A percentile compares a stretch with the other conserved stretches of the same genome.
Conservation (phyloP, 2,888 invertebrate genomes). For the Chrysopilus asiliformis region DNA sequence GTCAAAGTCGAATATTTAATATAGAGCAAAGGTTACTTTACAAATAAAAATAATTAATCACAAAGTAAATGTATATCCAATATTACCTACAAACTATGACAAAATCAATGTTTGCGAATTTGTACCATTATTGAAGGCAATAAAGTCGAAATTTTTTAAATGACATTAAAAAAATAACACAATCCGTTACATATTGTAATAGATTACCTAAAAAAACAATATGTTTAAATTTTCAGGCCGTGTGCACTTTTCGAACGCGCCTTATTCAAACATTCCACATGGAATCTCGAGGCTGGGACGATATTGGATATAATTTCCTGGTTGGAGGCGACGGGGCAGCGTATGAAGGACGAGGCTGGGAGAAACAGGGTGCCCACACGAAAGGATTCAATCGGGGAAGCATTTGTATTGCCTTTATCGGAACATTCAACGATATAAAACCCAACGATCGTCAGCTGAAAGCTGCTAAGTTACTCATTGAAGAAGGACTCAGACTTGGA, state of each 20-base stretch:
- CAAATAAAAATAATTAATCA: too few relatives aligned
- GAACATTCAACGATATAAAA: constrained; percentile 46
- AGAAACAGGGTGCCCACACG: constrained; percentile 55
- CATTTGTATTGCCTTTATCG: constrained; percentile 59
- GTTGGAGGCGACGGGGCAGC: constrained; percentile 66
- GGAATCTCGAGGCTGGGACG: constrained; percentile 47
- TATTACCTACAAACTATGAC: not conserved
- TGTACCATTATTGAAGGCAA: too few relatives aligned
- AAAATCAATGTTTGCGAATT: too few relatives aligned
- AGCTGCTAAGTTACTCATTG: constrained; percentile 48
- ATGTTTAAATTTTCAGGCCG: constrained; percentile 31
- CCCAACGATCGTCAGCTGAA: constrained; percentile 43
- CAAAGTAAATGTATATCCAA: too few relatives aligned
- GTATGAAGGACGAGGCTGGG: constrained; percentile 65
- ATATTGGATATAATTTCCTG: constrained; percentile 65
- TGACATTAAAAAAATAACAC: too few relatives aligned
- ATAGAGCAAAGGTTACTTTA: too few relatives aligned
- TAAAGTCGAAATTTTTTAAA: too few relatives aligned
- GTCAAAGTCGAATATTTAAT: too few relatives aligned
- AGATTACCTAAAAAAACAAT: too few relatives aligned
- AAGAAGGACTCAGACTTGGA: constrained; percentile 45
- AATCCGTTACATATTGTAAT: too few relatives aligned
- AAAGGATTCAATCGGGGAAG: constrained; percentile 49
- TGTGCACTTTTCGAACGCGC: constrained; percentile 40
- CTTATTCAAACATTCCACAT: constrained; percentile 51